Base-by-base conservation (phyloP, 2,888 invertebrate species). In the Priapulus caudatus region DNA sequence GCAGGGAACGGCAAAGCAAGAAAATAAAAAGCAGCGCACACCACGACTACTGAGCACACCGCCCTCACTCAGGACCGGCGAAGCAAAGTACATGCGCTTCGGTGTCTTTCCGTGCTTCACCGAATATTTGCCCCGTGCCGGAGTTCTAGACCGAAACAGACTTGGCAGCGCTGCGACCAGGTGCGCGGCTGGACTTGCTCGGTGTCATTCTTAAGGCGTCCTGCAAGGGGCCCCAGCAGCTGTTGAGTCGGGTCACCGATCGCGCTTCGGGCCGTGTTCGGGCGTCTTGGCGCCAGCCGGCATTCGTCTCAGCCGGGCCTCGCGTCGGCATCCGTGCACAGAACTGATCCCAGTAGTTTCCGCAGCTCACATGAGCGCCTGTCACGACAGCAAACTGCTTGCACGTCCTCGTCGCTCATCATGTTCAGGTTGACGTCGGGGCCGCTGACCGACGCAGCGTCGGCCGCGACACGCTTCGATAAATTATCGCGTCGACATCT, bases 401-500 rank as follows among this genome's bases (percentile, higher is more conserved):
- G 10, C 10, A 10, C 10, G 33, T 33, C 33, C n/a, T 33, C 33
- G 10, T 10, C n/a, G 10, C 10, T 33, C 33, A 33, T 33, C 33
- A n/a, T n/a, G 10, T 10, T 33, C 33, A 71, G 68, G 21, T 69
- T 65, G 0, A 83, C 82, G 67, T 86, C 82, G 0, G 77, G 72
- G 0, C 80, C 81, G 15, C 86, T 86, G 66, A 90, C 0, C 95
- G 95, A 20, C 97, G 83, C 49, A 97, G 78, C 1, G 92, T 93
- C 1, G 95, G 95, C 0, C 87, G 95, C 72, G 97, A 91, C 23
- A 95, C 81, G n/a, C 67, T 84, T 84, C 0, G 92, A 82, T 61
- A 98, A 75, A 74, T 92, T 95, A 58, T 80, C 80, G n/a, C 20
- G 82, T 75, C 0, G 88, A 85, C 97, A 98, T 98, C 75, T 88